phyloP scores from a whole-genome alignment of 2,113 vertebrate species.

The Dendropsophus ebraccatus region DNA sequence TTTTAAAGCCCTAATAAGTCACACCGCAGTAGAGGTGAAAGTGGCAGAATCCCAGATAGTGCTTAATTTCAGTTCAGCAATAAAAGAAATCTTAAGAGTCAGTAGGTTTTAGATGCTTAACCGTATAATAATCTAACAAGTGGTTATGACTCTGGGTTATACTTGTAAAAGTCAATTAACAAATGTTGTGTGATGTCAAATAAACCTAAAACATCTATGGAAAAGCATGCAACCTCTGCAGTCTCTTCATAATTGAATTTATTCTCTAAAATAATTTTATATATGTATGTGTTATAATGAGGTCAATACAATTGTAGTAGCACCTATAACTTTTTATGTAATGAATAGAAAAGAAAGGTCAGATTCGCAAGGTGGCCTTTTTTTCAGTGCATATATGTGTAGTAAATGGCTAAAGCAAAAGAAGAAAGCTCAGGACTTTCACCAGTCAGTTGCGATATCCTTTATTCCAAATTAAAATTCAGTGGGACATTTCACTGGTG shows the following conservation, averaged over 20 bases:
- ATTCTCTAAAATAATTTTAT: too few species aligned
- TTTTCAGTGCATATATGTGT: background rate
- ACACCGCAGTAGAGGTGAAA: conserved; percentile 72
- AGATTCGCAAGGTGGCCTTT: background rate
- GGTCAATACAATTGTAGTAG: background rate
- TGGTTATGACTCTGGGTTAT: background rate
- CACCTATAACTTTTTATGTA: background rate
- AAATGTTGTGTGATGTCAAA: background rate
- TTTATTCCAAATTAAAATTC: too few species aligned
- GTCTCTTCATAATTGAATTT: background rate
- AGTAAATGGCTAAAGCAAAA: too few species aligned
- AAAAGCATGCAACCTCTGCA: background rate
- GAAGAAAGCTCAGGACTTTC: too few species aligned
- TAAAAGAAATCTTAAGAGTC: conserved; percentile 50
- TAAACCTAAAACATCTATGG: background rate
- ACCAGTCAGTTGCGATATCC: too few species aligned
- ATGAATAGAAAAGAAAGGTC: background rate
- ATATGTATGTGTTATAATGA: background rate
- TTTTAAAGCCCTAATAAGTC: conserved; percentile 75
- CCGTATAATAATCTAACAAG: conserved; percentile 42
- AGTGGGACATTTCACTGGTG: too few species aligned
- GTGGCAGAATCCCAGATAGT: conserved; percentile 59
- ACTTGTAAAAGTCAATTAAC: conserved; percentile 12
- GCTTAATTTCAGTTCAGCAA: conserved; percentile 59
- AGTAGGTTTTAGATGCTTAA: conserved; percentile 39